Percentiles rank a stretch among this genome's conserved stretches.
Evolutionary conservation across 2,888 invertebrate genomes (phyloP).

Genomic region (Pterostichus madidus): DNA sequence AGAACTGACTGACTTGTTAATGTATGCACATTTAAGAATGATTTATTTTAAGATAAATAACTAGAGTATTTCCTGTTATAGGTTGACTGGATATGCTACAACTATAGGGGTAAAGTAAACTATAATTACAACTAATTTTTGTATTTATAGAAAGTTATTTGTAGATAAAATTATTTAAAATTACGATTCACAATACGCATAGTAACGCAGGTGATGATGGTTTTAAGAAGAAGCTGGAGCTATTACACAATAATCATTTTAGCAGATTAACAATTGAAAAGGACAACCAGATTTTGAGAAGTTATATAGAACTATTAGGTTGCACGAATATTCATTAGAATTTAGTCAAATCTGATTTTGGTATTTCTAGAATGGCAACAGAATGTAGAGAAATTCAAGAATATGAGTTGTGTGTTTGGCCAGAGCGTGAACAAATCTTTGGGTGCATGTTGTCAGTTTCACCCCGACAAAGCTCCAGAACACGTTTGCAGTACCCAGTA

Average conservation of each 20-base stretch:
- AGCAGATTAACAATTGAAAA: constrained; percentile 31
- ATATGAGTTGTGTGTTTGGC: constrained; percentile 70
- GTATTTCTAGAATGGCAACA: constrained; percentile 81
- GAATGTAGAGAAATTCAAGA: constrained; percentile 75
- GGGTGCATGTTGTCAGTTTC: constrained; percentile 78
- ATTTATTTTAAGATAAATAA: not conserved
- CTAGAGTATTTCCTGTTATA: constrained; percentile 74
- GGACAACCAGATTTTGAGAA: constrained; percentile 45
- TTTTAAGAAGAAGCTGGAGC: constrained; percentile 48
- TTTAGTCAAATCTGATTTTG: not conserved
- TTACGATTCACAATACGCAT: constrained; percentile 71
- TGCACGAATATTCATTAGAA: not conserved
- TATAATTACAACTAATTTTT: not conserved
- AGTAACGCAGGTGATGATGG: constrained; percentile 68
- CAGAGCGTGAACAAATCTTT: constrained; percentile 79
- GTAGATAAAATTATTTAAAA: constrained; percentile 73
- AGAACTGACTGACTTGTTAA: constrained; percentile 52
- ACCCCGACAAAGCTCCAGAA: constrained; percentile 80
- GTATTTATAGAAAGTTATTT: constrained; percentile 53
- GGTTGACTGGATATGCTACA: constrained; percentile 83
- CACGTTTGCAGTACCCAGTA: constrained; percentile 80
- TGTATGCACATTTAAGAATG: constrained; percentile 4
- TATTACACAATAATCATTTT: constrained; percentile 57
- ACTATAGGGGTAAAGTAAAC: constrained; percentile 83
- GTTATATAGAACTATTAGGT: constrained; percentile 59